Evolutionary conservation across 2,797 vertebrate genomes (phyloP).

Genomic region (Muraenolepis orangiensis): DNA sequence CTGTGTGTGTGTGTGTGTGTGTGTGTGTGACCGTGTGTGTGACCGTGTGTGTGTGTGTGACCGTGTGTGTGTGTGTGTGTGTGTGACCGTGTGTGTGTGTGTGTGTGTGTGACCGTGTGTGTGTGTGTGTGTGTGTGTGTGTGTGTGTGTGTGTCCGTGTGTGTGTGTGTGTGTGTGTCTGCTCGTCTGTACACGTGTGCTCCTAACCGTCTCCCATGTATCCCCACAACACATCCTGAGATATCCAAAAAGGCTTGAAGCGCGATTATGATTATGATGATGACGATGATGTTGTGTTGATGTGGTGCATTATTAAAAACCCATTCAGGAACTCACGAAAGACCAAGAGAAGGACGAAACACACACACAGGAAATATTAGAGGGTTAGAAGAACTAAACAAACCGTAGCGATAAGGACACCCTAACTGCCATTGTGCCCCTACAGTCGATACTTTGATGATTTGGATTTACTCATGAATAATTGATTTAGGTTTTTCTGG

Average conservation of each 20-base stretch:
- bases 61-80: not conserved
- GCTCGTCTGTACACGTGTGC: not conserved
- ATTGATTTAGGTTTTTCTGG: not conserved
- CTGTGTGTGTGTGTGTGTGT: not conserved
- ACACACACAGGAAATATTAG: not conserved
- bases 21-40: not conserved
- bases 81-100: too few relatives aligned
- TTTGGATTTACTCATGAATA: not conserved
- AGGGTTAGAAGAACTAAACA: not conserved
- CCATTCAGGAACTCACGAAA: not conserved
- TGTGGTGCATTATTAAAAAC: not conserved
- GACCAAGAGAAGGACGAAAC: not conserved
- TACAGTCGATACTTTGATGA: not conserved
- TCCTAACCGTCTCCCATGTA: not conserved
- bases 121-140: not conserved
- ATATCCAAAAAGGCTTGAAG: not conserved
- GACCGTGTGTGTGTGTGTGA: not conserved
- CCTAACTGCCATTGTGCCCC: not conserved
- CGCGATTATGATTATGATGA: not conserved
- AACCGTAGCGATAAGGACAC: not conserved
- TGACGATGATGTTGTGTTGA: not conserved
- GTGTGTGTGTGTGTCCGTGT: not conserved
- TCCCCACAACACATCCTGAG: not conserved
- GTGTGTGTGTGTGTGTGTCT: not conserved
- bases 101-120: too few relatives aligned